phyloP scores from a whole-genome alignment of 2,113 vertebrate species.

The Leptosomus discolor region DNA sequence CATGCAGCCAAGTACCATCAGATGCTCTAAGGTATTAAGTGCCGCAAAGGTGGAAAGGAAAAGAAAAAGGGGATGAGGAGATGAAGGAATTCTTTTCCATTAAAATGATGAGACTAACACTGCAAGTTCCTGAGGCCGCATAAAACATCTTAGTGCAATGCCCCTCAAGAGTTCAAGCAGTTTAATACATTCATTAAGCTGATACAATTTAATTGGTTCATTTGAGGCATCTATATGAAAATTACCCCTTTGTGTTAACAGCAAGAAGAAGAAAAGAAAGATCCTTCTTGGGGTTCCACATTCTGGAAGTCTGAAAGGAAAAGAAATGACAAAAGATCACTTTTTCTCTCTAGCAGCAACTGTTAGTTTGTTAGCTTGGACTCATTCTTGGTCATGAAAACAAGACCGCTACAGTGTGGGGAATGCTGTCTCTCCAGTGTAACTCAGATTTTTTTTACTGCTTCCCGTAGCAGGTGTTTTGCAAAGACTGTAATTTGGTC shows the following conservation, averaged over 20 bases:
- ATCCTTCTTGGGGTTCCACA: neutral
- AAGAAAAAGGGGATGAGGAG: neutral
- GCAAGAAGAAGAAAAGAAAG: neutral
- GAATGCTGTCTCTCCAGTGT: neutral
- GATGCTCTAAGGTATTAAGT: neutral
- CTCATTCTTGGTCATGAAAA: neutral
- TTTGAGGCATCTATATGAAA: neutral
- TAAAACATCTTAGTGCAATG: neutral
- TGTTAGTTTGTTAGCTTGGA: neutral
- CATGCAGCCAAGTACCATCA: neutral
- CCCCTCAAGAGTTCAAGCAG: too few species aligned
- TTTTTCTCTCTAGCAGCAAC: neutral
- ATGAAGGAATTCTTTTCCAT: neutral
- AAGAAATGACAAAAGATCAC: neutral
- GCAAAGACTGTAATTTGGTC: neutral
- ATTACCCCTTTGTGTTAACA: neutral
- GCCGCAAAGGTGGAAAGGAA: neutral
- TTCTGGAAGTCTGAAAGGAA: neutral
- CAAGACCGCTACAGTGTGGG: neutral
- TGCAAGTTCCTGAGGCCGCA: neutral
- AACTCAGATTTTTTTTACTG: neutral
- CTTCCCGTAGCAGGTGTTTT: neutral
- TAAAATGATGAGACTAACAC: neutral
- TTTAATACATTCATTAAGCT: neutral
- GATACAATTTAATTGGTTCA: neutral